These are phyloP conservation scores for Camelus bactrianus DNA, from an alignment of 2,113 vertebrate species.

Conservation along the genomic window DNA sequence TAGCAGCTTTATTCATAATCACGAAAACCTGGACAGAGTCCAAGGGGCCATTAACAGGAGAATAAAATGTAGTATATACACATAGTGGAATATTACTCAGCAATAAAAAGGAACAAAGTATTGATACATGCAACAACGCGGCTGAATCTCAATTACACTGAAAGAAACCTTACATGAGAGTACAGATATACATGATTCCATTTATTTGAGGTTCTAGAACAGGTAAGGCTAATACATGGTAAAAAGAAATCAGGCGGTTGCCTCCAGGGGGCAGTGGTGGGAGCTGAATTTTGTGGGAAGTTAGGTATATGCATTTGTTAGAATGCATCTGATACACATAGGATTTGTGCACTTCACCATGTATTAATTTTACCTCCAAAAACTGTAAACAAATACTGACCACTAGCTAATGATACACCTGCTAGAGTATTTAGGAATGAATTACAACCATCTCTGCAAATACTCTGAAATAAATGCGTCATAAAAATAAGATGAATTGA, in stretches of 20 bases:
- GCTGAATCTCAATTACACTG: not conserved
- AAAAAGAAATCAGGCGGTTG: not conserved
- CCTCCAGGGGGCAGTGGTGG: accelerated
- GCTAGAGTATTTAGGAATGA: not conserved
- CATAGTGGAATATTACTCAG: not conserved
- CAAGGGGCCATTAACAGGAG: not conserved
- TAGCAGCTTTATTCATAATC: not conserved
- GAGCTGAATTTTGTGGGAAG: not conserved
- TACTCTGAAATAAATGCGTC: not conserved
- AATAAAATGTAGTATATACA: not conserved
- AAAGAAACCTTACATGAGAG: not conserved
- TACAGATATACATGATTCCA: not conserved
- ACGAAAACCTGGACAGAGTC: not conserved
- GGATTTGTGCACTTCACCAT: not conserved
- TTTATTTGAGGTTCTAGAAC: not conserved
- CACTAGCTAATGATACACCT: not conserved
- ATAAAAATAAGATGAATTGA: not conserved
- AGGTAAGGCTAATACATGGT: not conserved
- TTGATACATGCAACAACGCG: not conserved
- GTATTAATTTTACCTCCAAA: not conserved
- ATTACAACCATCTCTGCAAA: not conserved
- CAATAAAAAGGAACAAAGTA: not conserved
- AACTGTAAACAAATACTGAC: not conserved
- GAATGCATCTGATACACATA: not conserved
- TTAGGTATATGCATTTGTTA: not conserved